Base-by-base conservation (phyloP, 2,888 invertebrate species). In the Rhabditophanes sp. region DNA sequence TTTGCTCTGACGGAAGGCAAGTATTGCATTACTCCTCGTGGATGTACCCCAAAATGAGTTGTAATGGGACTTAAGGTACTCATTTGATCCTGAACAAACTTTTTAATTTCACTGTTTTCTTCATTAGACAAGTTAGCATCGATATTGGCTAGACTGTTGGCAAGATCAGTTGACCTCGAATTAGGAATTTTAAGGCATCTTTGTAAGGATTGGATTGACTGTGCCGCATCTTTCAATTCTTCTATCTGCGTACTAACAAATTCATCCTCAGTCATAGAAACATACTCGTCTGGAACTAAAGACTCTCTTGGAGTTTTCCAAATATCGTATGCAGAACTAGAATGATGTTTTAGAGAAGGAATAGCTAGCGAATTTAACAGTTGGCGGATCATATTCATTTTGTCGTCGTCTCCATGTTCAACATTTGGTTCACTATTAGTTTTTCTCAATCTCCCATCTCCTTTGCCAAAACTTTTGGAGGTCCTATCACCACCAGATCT, bases 11-110 rank as follows among this genome's bases (percentile, higher is more conserved):
- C 49, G 6, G 50, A 50, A 7, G 57, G 57, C 26, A 59, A 42
- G 38, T 58, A 59, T 39, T 59, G 59, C 57, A 59, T 59, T 18
- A 59, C 59, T 1, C 59, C 59, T 4, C 57, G 34, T 6, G 57
- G 57, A 37, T 58, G 56, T 20, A 55, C 51, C 11, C 48, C 43
- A 5, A 40, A 25, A 15, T 41, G 36, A 6, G 48, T 54, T 1
- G 55, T 54, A 14, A 58, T 58, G 9, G 56, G 56, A 1, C 49
- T 36, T 18, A 28, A 20, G 12, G 30, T 34, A 16, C 30, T 14
- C 3, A 20, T 20, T 15, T 21, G 22, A 4, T 18, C 21, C n/a
- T n/a, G n/a, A n/a, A n/a, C n/a, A n/a, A n/a, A n/a, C 9, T n/a
- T n/a, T n/a, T n/a, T n/a, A n/a, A n/a, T n/a, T n/a, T n/a, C n/a